phyloP scores from a whole-genome alignment of 1,140 invertebrate species.

The Drosophila tsacasi region DNA sequence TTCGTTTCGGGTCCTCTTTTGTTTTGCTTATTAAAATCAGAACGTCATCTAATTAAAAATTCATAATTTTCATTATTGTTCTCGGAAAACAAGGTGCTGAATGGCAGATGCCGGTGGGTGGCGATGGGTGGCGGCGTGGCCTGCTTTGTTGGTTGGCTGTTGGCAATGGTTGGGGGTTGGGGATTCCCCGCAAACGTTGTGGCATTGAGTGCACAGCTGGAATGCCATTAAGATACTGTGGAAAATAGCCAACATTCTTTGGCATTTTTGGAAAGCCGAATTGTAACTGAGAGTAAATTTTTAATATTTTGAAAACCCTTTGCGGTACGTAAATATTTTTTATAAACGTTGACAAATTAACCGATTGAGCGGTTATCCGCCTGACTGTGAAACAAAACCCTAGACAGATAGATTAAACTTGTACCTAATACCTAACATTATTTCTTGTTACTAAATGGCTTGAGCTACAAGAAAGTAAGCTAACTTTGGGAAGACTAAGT shows the following conservation, averaged over 20 bases:
- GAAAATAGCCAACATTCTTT: background rate
- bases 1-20: conserved; percentile 24
- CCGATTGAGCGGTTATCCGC: too few relatives aligned
- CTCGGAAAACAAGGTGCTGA: conserved; percentile 57
- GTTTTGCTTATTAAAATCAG: conserved; percentile 52
- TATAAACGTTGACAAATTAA: too few relatives aligned
- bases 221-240: conserved; percentile 13
- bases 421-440: too few relatives aligned
- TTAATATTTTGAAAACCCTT: too few relatives aligned
- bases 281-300: too few relatives aligned
- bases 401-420: too few relatives aligned
- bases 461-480: too few relatives aligned
- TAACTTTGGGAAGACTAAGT: too few relatives aligned
- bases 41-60: conserved; percentile 80
- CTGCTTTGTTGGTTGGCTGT: background rate
- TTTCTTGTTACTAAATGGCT: too few relatives aligned
- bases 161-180: background rate
- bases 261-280: too few relatives aligned
- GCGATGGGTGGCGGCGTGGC: conserved; percentile 1
- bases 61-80: conserved; percentile 75
- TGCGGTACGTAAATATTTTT: too few relatives aligned
- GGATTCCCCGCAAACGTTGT: conserved; percentile 12
- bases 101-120: conserved; percentile 22
- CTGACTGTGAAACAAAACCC: too few relatives aligned
- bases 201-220: conserved; percentile 38